Evolutionary conservation across 2,113 vertebrate species (phyloP).

Genomic region (Gavialis gangeticus): DNA sequence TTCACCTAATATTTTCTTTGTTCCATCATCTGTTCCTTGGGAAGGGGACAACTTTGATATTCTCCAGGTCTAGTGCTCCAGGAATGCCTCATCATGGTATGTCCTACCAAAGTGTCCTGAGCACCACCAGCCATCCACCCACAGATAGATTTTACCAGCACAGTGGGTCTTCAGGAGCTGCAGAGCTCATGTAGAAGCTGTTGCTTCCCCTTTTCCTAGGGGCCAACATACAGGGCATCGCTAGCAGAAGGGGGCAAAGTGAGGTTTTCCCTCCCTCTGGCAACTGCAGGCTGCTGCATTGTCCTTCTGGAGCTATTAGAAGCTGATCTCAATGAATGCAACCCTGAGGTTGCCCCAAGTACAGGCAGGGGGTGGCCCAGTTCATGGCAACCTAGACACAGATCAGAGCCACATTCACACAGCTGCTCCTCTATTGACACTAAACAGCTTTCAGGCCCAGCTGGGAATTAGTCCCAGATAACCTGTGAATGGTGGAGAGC

Average conservation of each 20-base stretch:
- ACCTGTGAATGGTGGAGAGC: not conserved
- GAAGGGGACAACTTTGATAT: too few species aligned
- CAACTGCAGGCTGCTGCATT: not conserved
- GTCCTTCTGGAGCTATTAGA: not conserved
- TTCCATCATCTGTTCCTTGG: not conserved
- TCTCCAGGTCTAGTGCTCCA: too few species aligned
- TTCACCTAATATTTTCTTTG: not conserved
- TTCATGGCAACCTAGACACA: not conserved
- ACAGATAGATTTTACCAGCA: not conserved
- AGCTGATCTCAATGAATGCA: not conserved
- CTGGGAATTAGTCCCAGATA: not conserved
- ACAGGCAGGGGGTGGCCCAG: not conserved
- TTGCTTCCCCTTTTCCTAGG: not conserved
- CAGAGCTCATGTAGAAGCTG: not conserved
- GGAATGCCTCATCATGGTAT: too few species aligned
- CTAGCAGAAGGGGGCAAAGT: not conserved
- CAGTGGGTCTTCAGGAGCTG: not conserved
- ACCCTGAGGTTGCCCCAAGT: not conserved
- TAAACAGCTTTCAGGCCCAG: not conserved
- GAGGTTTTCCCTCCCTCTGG: not conserved
- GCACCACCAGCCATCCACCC: accelerated
- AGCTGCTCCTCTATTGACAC: not conserved
- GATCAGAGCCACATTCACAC: not conserved
- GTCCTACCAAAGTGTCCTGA: accelerated
- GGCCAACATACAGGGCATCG: too few species aligned